Conservation (phyloP, 2,888 invertebrate genomes). For the Caenorhabditis sp. region DNA sequence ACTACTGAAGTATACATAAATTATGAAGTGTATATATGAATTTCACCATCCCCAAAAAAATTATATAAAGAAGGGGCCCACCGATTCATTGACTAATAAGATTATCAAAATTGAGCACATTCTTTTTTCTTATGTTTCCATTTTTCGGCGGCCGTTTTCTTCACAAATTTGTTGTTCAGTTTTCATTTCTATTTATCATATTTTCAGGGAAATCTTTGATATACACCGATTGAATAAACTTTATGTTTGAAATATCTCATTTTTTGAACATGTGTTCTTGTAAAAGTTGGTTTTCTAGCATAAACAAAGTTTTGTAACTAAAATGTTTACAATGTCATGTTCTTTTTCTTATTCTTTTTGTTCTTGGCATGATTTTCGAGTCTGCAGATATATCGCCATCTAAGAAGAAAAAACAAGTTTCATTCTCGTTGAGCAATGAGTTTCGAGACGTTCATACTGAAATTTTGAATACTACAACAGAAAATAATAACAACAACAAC, state of each 20-base stretch:
- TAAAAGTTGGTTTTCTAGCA: neutral
- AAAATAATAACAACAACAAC: neutral
- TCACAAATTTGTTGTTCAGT: neutral
- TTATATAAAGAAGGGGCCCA: neutral
- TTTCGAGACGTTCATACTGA: constrained; percentile 11
- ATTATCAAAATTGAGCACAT: neutral
- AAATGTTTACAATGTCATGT: neutral
- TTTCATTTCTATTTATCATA: neutral
- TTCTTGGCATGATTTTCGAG: neutral
- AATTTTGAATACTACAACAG: constrained; percentile 9
- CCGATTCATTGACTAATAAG: neutral
- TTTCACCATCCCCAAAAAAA: neutral
- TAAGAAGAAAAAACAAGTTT: constrained; percentile 42
- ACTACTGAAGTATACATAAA: neutral
- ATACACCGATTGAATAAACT: too few relatives aligned
- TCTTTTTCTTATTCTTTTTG: neutral
- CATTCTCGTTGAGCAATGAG: constrained; percentile 38
- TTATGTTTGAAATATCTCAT: too few relatives aligned
- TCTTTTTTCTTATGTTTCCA: neutral
- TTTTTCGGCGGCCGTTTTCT: neutral
- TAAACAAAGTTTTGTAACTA: neutral
- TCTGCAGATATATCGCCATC: constrained; percentile 36
- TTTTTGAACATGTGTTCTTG: too few relatives aligned
- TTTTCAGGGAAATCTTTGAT: neutral
- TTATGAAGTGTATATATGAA: neutral